Percentiles rank a stretch among this genome's conserved stretches.
phyloP scores from a whole-genome alignment of 2,113 vertebrate species.

The Campylomormyrus numenius region DNA sequence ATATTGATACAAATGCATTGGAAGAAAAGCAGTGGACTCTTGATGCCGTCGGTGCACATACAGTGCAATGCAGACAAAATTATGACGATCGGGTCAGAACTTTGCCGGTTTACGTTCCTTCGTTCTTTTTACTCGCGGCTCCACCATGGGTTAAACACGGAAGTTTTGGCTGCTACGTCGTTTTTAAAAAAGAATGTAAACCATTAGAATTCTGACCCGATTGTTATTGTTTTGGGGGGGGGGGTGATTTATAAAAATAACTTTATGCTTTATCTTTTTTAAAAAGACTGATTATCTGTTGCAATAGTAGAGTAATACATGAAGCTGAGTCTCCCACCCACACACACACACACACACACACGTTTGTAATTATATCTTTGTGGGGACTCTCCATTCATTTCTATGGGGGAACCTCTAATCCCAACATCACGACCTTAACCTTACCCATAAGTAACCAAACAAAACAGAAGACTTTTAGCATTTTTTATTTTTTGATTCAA shows the following conservation, averaged over 20 bases:
- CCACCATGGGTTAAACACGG: not conserved
- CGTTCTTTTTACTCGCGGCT: not conserved
- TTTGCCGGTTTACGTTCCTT: not conserved
- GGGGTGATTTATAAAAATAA: not conserved
- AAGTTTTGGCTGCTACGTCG: not conserved
- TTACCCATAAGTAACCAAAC: too few species aligned
- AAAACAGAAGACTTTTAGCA: too few species aligned
- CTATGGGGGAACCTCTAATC: too few species aligned
- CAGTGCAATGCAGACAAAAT: not conserved
- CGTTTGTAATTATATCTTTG: too few species aligned
- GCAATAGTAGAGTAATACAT: not conserved
- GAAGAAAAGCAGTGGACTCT: not conserved
- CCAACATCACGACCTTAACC: too few species aligned
- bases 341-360: not conserved
- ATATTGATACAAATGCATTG: not conserved
- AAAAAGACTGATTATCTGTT: not conserved
- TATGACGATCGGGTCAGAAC: not conserved
- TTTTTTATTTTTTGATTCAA: too few species aligned
- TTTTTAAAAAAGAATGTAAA: not conserved
- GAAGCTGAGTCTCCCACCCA: not conserved
- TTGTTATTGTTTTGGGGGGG: not conserved
- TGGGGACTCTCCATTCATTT: too few species aligned
- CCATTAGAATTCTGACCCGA: not conserved
- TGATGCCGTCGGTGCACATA: not conserved
- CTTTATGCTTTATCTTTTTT: not conserved